phyloP scores from a whole-genome alignment of 64 coral and sea anemone species.

The Montipora cactus region DNA sequence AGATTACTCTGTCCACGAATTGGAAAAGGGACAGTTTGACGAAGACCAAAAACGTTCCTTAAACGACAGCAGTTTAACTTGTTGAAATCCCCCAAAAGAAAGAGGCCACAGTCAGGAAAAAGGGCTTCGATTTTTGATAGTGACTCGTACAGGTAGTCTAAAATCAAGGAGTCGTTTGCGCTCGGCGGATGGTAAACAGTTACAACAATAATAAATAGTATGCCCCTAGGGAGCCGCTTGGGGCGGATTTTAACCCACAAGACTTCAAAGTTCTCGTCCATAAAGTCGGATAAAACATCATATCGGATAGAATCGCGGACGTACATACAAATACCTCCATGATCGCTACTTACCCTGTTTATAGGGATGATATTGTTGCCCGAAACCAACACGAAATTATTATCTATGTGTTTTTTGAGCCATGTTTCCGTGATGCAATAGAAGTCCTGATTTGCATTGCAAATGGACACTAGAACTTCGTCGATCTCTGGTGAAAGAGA shows the following conservation, averaged over 20 bases:
- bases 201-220: conserved; percentile 62
- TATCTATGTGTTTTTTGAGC: conserved; percentile 40
- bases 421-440: conserved; percentile 63
- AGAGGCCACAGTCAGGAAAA: conserved; percentile 64
- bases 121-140: conserved; percentile 57
- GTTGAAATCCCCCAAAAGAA: conserved; percentile 73
- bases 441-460: conserved; percentile 67
- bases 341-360: conserved; percentile 60
- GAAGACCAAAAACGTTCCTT: conserved; percentile 46
- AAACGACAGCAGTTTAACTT: conserved; percentile 17
- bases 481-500: conserved; percentile 61
- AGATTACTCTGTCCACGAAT: no score
- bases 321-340: conserved; percentile 75
- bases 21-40: no score
- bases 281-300: conserved; percentile 43
- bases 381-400: conserved; percentile 48
- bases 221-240: conserved; percentile 71
- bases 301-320: conserved; percentile 63
- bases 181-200: conserved; percentile 78
- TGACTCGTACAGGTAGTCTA: conserved; percentile 24
- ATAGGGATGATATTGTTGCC: conserved; percentile 67
- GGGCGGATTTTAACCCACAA: conserved; percentile 71
- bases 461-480: conserved; percentile 59
- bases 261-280: conserved; percentile 78
- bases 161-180: conserved; percentile 32